Base-by-base conservation (phyloP, 2,888 invertebrate species). In the Drosophila hawaiiensis region DNA sequence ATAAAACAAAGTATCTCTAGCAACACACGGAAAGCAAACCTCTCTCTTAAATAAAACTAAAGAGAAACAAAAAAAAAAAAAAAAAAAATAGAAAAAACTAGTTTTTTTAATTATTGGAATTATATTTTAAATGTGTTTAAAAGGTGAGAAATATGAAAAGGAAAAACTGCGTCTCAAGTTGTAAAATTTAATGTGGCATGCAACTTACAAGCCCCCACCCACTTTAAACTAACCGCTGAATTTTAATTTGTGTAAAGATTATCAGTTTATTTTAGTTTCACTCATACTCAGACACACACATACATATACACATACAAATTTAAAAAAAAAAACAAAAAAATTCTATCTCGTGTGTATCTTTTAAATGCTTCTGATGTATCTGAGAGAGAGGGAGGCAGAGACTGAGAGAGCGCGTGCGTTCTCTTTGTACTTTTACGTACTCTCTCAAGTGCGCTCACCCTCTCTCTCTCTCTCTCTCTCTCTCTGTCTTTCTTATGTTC, bases 351-450 rank as follows among this genome's bases (percentile, higher is more conserved):
- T 58, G 69, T 89, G 82, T 84, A 84, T 84, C 84, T 86, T 47
- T 81, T 59, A 52, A 86, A 76, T 73, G 71, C 62, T 70, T 80
- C 41, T 62, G 69, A 59, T 73, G 76, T 86, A 76, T 86, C 70
- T 71, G 41, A 25, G 16, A 25, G 22, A 47, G 47, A 47, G 9
- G 4, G 47, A 25, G 47, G 47, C 47, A 47, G 47, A 47, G 2
- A n/a, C 19, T 53, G 67, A 88, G 68, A 89, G 84, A 66, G 84
- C 84, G 84, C 84, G 69, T 86, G 84, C 84, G 84, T 84, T 86
- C 66, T 66, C 37, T 61, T 52, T 68, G 28, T 28, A 25, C 16
- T 29, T 49, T 53, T 50, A 10, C 50, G 16, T 0, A 9, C 49
- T 59, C 50, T 60, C 31, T 25, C 35, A 16, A 47, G 16, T 25